Percentiles rank a stretch among this genome's conserved stretches.
Evolutionary conservation across 2,113 vertebrate species (phyloP).

Genomic region (Ginglymostoma cirratum): DNA sequence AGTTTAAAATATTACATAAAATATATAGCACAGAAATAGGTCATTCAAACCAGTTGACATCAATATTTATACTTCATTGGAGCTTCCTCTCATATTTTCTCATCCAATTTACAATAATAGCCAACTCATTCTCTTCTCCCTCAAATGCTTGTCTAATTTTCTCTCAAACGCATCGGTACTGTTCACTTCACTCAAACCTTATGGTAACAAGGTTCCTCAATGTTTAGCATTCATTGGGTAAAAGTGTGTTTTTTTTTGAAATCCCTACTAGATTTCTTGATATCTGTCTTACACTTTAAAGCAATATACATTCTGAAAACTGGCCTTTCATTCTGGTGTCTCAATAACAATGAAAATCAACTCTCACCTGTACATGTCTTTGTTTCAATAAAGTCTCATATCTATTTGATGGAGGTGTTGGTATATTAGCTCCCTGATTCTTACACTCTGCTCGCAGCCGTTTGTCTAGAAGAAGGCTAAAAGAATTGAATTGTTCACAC

Average conservation of each 20-base stretch:
- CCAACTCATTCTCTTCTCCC: neutral
- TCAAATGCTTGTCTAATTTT: neutral
- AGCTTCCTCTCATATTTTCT: neutral
- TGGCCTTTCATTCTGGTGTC: neutral
- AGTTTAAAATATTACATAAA: neutral
- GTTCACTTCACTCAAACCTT: neutral
- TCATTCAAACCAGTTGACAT: neutral
- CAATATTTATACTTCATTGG: neutral
- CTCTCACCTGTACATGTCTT: constrained; percentile 76
- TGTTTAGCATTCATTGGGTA: neutral
- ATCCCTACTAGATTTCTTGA: neutral
- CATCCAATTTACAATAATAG: neutral
- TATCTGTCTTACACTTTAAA: neutral
- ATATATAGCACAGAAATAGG: neutral
- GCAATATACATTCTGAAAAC: neutral
- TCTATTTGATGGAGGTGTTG: constrained; percentile 68
- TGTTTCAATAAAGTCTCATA: constrained; percentile 78
- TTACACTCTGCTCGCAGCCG: constrained; percentile 76
- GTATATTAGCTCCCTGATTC: constrained; percentile 71
- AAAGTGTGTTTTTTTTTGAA: neutral
- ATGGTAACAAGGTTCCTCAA: neutral
- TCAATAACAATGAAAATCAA: neutral
- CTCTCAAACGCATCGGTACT: neutral
- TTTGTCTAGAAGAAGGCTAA: constrained; percentile 75
- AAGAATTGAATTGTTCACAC: constrained; percentile 15